Percentiles rank a stretch among this genome's conserved stretches.
Evolutionary conservation across 2,888 invertebrate species (phyloP).

Genomic region (Stramonita haemastoma): DNA sequence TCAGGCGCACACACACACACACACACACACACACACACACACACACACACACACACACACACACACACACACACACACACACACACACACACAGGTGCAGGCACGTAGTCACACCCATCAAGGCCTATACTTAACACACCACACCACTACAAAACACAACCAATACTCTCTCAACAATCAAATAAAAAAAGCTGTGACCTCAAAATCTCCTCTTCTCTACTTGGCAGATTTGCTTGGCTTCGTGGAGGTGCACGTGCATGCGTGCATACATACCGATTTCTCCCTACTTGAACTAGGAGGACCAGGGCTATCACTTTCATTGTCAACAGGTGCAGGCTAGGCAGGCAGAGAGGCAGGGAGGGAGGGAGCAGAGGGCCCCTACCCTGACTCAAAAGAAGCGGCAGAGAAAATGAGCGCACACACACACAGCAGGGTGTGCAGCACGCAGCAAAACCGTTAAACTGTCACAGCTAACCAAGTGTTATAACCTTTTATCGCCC

Average conservation of each 20-base stretch:
- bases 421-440: neutral
- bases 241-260: neutral
- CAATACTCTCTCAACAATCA: too few species aligned
- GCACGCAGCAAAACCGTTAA: neutral
- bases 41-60: neutral
- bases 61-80: neutral
- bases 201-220: too few species aligned
- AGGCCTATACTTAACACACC: too few species aligned
- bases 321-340: conserved; percentile 13
- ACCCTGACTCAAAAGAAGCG: too few species aligned
- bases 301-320: conserved; percentile 7
- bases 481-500: neutral
- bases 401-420: neutral
- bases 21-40: neutral
- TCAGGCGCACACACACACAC: too few species aligned
- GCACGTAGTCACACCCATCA: neutral
- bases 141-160: too few species aligned
- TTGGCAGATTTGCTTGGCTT: too few species aligned
- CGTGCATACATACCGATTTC: neutral
- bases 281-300: neutral
- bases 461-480: neutral
- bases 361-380: too few species aligned
- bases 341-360: too few species aligned
- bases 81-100: neutral
- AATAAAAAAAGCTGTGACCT: too few species aligned